Percentiles rank a stretch among this genome's conserved stretches.
Evolutionary conservation across 2,888 invertebrate species (phyloP).

Genomic region (Rhimphoctona megacephalus): DNA sequence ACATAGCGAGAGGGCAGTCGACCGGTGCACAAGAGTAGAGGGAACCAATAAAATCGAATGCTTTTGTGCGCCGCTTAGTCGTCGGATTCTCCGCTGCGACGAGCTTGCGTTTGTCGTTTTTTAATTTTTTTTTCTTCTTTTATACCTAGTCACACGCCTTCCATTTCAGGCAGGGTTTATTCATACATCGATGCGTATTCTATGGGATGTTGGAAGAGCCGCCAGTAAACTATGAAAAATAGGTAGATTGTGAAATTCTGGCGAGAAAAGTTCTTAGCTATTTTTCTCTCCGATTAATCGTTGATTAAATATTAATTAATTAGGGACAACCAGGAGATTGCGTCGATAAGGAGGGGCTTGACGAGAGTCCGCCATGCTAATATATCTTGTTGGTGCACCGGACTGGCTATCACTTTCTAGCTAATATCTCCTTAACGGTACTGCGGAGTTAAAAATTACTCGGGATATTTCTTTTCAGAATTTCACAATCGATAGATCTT

Average conservation of each 20-base stretch:
- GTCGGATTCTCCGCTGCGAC: conserved; percentile 50
- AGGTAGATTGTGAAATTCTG: not conserved
- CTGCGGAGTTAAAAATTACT: too few relatives aligned
- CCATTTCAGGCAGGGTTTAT: conserved; percentile 20
- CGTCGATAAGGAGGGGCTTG: not conserved
- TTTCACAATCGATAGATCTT: not conserved
- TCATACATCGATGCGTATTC: not conserved
- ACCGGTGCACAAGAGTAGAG: conserved; percentile 47
- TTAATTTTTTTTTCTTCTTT: conserved; percentile 26
- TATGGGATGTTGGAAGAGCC: conserved; percentile 4
- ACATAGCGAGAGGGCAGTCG: conserved; percentile 50
- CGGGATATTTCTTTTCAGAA: too few relatives aligned
- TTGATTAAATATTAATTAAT: not conserved
- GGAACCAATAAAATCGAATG: conserved; percentile 78
- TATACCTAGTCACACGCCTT: conserved; percentile 22
- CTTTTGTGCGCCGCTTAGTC: conserved; percentile 69
- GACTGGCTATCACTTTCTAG: too few relatives aligned
- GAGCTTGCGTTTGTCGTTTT: conserved; percentile 63
- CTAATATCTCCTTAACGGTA: too few relatives aligned
- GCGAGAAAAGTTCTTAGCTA: not conserved
- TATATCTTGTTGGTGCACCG: too few relatives aligned
- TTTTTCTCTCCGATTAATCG: not conserved
- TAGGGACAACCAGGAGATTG: not conserved
- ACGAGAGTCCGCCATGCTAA: too few relatives aligned
- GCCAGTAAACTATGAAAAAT: not conserved